Conservation (phyloP, 35 echinoderm and acorn worm species). For the Heliocidaris tuberculata region DNA sequence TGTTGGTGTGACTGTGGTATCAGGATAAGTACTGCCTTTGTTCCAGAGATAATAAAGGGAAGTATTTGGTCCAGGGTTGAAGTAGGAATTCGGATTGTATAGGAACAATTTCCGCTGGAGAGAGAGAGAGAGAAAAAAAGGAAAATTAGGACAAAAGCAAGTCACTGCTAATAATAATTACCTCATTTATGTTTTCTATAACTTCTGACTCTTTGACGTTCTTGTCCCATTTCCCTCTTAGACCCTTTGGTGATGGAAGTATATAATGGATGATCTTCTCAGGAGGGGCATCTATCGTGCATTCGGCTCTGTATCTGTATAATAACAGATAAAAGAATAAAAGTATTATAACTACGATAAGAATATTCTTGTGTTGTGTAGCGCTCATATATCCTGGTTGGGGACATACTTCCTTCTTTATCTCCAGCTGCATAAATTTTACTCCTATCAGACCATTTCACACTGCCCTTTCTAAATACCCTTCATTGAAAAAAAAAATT, state of each 20-base stretch:
- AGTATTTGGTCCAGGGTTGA: too few relatives aligned
- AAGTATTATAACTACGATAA: background rate
- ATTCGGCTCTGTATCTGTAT: slow-evolving; percentile 90
- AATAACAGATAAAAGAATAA: background rate
- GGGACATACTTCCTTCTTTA: too few relatives aligned
- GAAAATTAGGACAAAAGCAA: background rate
- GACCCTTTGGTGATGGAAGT: slow-evolving; percentile 86
- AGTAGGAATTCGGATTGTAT: too few relatives aligned
- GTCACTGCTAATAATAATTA: background rate
- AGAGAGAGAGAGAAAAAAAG: background rate
- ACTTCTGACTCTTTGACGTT: slow-evolving; percentile 92
- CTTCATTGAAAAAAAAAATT: too few relatives aligned
- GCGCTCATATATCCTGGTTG: too few relatives aligned
- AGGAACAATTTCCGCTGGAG: background rate
- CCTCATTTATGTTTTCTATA: slow-evolving; percentile 84
- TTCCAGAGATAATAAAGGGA: too few relatives aligned
- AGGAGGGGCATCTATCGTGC: slow-evolving; percentile 76
- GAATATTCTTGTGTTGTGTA: background rate
- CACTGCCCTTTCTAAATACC: too few relatives aligned
- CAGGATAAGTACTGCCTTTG: too few relatives aligned
- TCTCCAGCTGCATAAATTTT: too few relatives aligned
- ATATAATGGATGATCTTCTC: slow-evolving; percentile 89
- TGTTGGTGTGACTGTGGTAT: too few relatives aligned
- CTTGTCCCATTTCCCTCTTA: slow-evolving; percentile 97
- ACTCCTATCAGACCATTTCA: too few relatives aligned